Percentiles rank a stretch among this genome's conserved stretches.
Conservation (phyloP, 2,888 invertebrate species). For the Volucella zonaria region DNA sequence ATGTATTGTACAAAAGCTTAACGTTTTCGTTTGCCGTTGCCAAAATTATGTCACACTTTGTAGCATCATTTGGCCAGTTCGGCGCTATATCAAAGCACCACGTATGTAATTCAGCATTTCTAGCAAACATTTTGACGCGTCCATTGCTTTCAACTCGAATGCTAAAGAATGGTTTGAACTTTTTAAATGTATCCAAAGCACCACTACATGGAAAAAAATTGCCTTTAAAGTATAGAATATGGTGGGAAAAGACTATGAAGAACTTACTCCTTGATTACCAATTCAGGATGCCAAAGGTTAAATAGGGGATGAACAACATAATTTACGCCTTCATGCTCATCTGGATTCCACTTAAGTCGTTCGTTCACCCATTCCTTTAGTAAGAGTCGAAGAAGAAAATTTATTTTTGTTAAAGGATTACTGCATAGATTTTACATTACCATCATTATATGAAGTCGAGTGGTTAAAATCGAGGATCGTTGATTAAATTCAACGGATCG, state of each 20-base stretch:
- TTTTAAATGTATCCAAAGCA: constrained; percentile 76
- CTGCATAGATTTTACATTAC: constrained; percentile 75
- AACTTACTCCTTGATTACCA: constrained; percentile 54
- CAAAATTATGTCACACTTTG: constrained; percentile 78
- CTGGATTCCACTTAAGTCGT: constrained; percentile 85
- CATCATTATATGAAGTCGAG: constrained; percentile 82
- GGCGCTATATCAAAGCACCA: constrained; percentile 79
- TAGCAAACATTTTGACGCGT: constrained; percentile 75
- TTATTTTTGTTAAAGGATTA: constrained; percentile 43
- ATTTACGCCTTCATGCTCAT: constrained; percentile 84
- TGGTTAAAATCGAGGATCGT: constrained; percentile 76
- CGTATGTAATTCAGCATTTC: constrained; percentile 77
- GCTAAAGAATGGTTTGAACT: constrained; percentile 74
- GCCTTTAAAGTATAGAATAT: neutral
- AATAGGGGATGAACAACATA: constrained; percentile 75
- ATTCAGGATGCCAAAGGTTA: constrained; percentile 78
- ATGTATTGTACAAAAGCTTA: constrained; percentile 75
- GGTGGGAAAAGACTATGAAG: neutral
- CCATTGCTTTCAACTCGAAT: constrained; percentile 77
- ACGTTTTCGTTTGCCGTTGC: constrained; percentile 67
- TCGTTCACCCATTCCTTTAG: constrained; percentile 86
- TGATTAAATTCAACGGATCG: constrained; percentile 78
- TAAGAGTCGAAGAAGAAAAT: constrained; percentile 61
- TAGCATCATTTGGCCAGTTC: constrained; percentile 81
- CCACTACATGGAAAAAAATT: constrained; percentile 68